Evolutionary conservation across 2,888 invertebrate genomes (phyloP).

Genomic region (Galerucella pusilla): DNA sequence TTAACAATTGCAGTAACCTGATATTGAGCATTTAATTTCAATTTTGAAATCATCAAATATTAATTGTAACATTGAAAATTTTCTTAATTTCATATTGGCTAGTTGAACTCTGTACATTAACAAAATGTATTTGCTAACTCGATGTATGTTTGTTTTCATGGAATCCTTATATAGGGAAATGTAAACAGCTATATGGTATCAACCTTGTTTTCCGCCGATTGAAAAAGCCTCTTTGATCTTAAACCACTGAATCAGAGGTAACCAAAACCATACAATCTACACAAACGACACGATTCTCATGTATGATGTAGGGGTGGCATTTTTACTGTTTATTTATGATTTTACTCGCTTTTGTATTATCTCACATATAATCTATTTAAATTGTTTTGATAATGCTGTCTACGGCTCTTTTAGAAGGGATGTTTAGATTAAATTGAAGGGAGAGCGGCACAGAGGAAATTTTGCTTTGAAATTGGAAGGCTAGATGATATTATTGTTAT

Average conservation of each 20-base stretch:
- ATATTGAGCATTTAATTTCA: too few species aligned
- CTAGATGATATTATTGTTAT: slow-evolving; percentile 22
- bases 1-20: too few species aligned
- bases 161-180: slow-evolving; percentile 58
- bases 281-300: slow-evolving; percentile 46
- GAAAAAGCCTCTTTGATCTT: slow-evolving; percentile 51
- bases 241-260: slow-evolving; percentile 43
- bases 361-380: slow-evolving; percentile 47
- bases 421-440: slow-evolving; percentile 29
- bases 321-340: slow-evolving; percentile 46
- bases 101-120: slow-evolving; percentile 25
- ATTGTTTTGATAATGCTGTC: slow-evolving; percentile 44
- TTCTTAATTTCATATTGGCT: slow-evolving; percentile 1
- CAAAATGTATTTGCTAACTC: slow-evolving; percentile 54
- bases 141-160: slow-evolving; percentile 61
- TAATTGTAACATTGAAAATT: background rate
- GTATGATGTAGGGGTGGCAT: slow-evolving; percentile 39
- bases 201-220: slow-evolving; percentile 50
- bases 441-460: slow-evolving; percentile 16
- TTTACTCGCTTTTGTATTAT: slow-evolving; percentile 43
- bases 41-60: too few species aligned
- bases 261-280: slow-evolving; percentile 48
- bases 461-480: slow-evolving; percentile 17
- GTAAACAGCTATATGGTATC: slow-evolving; percentile 55
- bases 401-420: slow-evolving; percentile 30